phyloP scores from a whole-genome alignment of 2,888 invertebrate genomes.

The Oligia strigilis region DNA sequence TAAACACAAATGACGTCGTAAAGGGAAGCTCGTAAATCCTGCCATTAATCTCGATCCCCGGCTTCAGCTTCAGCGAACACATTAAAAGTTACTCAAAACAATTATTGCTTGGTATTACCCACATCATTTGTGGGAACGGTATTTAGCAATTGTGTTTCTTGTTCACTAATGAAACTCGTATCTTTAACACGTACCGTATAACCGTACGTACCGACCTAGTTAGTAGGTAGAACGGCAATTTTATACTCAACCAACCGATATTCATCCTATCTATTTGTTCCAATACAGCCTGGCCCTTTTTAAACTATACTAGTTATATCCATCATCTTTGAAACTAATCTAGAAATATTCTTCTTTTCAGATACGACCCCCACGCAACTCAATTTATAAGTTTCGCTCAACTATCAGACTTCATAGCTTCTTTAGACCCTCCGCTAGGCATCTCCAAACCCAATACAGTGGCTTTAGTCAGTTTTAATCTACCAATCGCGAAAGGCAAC shows the following conservation, averaged over 20 bases:
- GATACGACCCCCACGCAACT: conserved; percentile 98
- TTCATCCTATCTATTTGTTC: background rate
- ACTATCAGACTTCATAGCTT: conserved; percentile 98
- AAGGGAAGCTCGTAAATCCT: conserved; percentile 56
- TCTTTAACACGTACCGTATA: background rate
- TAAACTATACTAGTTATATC: background rate
- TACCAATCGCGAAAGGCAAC: conserved; percentile 98
- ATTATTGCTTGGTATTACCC: conserved; percentile 34
- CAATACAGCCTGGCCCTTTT: background rate
- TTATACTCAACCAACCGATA: background rate
- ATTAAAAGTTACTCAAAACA: conserved; percentile 57
- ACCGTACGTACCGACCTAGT: background rate
- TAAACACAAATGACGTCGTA: conserved; percentile 59
- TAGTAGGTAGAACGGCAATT: background rate
- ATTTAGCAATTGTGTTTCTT: conserved; percentile 23
- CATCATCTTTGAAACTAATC: background rate
- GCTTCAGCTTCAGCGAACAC: conserved; percentile 32
- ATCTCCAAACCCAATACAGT: conserved; percentile 98
- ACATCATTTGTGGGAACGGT: conserved; percentile 26
- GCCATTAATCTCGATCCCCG: conserved; percentile 44
- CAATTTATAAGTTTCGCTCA: conserved; percentile 98
- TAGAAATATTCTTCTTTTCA: conserved; percentile 74
- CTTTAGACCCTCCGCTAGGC: conserved; percentile 97
- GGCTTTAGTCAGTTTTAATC: conserved; percentile 98
- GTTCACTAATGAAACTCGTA: conserved; percentile 12